These are phyloP conservation scores for Fregata magnificens DNA, from an alignment of 2,113 vertebrate genomes.

Conservation along the genomic window DNA sequence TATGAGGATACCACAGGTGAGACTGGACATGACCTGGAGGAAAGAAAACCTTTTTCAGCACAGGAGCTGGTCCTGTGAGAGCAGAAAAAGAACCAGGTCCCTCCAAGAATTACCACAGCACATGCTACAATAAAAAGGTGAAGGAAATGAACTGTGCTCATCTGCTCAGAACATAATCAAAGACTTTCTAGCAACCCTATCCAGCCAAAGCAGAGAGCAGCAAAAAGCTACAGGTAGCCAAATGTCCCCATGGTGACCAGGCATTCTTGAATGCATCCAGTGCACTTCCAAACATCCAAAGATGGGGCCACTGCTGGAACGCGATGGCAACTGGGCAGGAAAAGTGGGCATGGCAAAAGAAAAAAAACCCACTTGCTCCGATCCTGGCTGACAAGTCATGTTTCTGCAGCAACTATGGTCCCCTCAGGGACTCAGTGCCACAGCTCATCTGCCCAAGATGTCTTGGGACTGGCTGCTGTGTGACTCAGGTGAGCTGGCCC, in stretches of 20 bases:
- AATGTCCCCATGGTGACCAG: not conserved
- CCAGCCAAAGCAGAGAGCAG: not conserved
- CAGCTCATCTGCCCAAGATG: not conserved
- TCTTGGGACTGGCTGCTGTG: not conserved
- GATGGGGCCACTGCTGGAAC: not conserved
- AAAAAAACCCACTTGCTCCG: not conserved
- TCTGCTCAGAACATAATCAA: not conserved
- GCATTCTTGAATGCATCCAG: not conserved
- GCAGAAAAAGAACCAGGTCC: not conserved
- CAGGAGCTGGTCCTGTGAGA: not conserved
- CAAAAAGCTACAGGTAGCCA: not conserved
- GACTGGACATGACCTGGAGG: constrained; percentile 82
- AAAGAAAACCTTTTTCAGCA: not conserved
- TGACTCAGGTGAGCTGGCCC: not conserved
- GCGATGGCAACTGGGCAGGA: not conserved
- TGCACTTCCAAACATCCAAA: not conserved
- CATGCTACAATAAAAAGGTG: not conserved
- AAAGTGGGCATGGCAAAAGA: not conserved
- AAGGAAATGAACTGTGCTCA: not conserved
- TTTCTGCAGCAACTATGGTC: not conserved
- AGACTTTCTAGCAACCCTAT: not conserved
- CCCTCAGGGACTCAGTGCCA: not conserved
- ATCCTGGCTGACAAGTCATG: not conserved
- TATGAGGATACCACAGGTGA: constrained; percentile 91
- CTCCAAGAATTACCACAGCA: not conserved